Base-by-base conservation (phyloP, 2,113 vertebrate genomes). In the Mixornis gularis region DNA sequence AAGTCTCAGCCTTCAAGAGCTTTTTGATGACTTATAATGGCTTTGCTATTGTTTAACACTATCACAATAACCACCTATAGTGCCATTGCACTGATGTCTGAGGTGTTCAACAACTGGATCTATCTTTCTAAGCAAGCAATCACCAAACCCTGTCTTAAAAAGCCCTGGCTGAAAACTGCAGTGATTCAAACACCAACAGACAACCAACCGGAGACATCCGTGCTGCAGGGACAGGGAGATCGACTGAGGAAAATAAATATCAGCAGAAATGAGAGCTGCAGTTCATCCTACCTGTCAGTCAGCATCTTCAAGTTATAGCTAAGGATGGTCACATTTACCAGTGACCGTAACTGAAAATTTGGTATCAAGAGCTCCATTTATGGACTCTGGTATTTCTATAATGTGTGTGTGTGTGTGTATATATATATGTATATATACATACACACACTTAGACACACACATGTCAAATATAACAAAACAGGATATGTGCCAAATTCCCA, bases 401-500 rank as follows among this genome's bases (percentile, higher is more conserved):
- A 80, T 40, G 29, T 12, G 9, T 44, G 13, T 21, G 4, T 21
- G 4, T 63, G 1, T 30, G 0, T 40, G 6, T 12, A 20, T 9
- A 48, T 7, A 32, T 3, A 12, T 6, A 30, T 7, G 21, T 3
- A 30, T 2, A 25, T 0, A 44, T 9, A 43, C 0, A 40, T 0
- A 14, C 2, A 38, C 6, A 46, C 4, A 11, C 12, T 30, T 22
- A 32, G 14, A 51, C 16, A 26, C 9, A 30, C 10, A 21, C 1
- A 24, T 6, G 13, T 32, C 58, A 74, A 81, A 34, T 51, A 80
- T 32, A 92, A 34, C 24, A 78, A 60, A 83, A 53, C 0, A 79
- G n/a, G 49, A 77, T 3, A 43, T 5, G 12, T 43, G 38, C 43
- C 14, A 9, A 81, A 80, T 74, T 60, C 34, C 36, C 46, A 78